Evolutionary conservation across 1,140 invertebrate genomes (phyloP), one percentile per base, ranked within the genome.

Genomic region (Subanguina moxae): DNA sequence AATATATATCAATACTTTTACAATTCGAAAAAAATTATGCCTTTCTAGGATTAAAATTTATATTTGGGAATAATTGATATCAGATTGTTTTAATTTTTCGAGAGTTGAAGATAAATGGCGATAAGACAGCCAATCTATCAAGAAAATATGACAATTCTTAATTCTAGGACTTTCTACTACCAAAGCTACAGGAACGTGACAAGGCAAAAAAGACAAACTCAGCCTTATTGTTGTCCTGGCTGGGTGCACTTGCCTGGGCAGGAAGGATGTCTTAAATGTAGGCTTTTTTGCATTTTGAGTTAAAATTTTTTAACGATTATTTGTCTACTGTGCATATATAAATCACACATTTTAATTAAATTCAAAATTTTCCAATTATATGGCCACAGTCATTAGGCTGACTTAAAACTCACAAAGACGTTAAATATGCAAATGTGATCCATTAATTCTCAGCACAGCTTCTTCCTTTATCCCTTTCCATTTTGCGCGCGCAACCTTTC

Each of bases 81-180:
- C n/a, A n/a, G n/a, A n/a, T n/a, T n/a, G n/a, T n/a, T n/a, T n/a
- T n/a, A n/a, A n/a, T n/a, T n/a, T n/a, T n/a, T n/a, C n/a, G n/a
- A n/a, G n/a, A n/a, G n/a, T n/a, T n/a, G n/a, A n/a, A n/a, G n/a
- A n/a, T n/a, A n/a, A n/a, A n/a, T n/a, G n/a, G n/a, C n/a, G n/a
- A n/a, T n/a, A n/a, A n/a, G n/a, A n/a, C n/a, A n/a, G n/a, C n/a
- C n/a, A n/a, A n/a, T n/a, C n/a, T n/a, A n/a, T n/a, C n/a, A n/a
- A n/a, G n/a, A n/a, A n/a, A n/a, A n/a, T n/a, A n/a, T n/a, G 11
- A 38, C 11, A 5, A 38, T 3, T 38, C 11, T 38, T 66, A 61
- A 27, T 82, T 85, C 42, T 80, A 86, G 85, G 72, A 85, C 84
- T 1, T 82, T 84, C 58, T 84, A 85, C 68, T 85, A 84, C 65